Percentiles rank a stretch among this genome's conserved stretches.
These are phyloP conservation scores for Panthera uncia DNA, from an alignment of 2,113 vertebrate species.

Conservation along the genomic window DNA sequence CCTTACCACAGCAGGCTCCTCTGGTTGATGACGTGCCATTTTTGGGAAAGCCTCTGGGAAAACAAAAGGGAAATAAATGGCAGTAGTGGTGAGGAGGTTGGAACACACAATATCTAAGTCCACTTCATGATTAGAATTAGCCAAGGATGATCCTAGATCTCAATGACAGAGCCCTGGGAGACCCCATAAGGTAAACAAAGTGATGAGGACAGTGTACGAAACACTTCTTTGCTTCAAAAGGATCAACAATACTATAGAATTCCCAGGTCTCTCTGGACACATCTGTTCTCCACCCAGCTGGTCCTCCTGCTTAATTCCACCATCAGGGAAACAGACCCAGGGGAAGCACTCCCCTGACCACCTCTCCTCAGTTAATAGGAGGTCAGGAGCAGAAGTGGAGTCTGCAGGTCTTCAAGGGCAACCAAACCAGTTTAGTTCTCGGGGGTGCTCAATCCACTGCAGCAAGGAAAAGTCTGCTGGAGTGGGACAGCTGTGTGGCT, in stretches of 20 bases:
- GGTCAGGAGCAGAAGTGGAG: not conserved
- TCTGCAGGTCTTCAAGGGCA: not conserved
- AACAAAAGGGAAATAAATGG: slow-evolving; percentile 59
- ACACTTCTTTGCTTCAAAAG: not conserved
- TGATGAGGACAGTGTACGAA: not conserved
- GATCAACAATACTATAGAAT: not conserved
- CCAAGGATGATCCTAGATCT: not conserved
- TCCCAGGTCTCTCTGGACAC: not conserved
- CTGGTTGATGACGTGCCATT: slow-evolving; percentile 96
- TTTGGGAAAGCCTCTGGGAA: slow-evolving; percentile 92
- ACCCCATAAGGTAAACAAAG: not conserved
- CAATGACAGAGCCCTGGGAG: not conserved
- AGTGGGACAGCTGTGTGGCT: fast-evolving
- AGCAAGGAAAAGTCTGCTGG: not conserved
- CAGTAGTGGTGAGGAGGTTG: not conserved
- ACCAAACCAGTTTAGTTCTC: not conserved
- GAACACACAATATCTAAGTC: not conserved
- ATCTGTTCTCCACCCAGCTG: not conserved
- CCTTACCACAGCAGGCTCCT: slow-evolving; percentile 91
- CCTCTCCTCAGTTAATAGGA: not conserved
- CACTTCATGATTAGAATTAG: not conserved
- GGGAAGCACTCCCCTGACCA: not conserved
- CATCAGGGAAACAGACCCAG: not conserved
- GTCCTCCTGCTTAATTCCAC: not conserved
- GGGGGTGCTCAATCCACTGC: not conserved